Percentiles rank a stretch among this genome's conserved stretches.
Evolutionary conservation across 64 coral and sea anemone species (phyloP).

Genomic region (Cladopsammia gracilis): DNA sequence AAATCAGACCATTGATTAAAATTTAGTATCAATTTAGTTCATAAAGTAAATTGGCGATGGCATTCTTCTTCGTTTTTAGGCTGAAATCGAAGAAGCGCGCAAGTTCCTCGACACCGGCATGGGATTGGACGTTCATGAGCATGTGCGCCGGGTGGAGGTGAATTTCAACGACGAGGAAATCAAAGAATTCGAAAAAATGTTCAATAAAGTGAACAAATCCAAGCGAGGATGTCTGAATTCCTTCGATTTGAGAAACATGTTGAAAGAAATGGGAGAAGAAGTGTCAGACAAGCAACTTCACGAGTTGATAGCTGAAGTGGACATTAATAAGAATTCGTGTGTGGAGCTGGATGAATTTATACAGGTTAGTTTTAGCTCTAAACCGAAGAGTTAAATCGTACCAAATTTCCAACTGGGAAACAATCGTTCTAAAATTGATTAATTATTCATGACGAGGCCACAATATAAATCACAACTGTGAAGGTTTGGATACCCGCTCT

Average conservation of each 20-base stretch:
- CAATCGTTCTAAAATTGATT: too few relatives aligned
- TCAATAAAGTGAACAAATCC: constrained; percentile 72
- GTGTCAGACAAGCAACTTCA: constrained; percentile 74
- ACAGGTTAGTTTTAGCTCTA: constrained; percentile 55
- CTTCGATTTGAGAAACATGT: constrained; percentile 65
- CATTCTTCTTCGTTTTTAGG: not conserved
- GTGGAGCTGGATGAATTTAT: constrained; percentile 92
- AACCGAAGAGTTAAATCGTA: too few relatives aligned
- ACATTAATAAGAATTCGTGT: constrained; percentile 74
- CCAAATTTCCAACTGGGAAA: too few relatives aligned
- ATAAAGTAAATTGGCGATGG: too few relatives aligned
- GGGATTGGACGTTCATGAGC: constrained; percentile 82
- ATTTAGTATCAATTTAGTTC: too few relatives aligned
- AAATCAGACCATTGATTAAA: too few relatives aligned
- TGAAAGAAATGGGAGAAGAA: constrained; percentile 81
- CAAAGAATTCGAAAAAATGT: constrained; percentile 77
- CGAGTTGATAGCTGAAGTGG: constrained; percentile 87
- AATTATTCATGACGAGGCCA: too few relatives aligned
- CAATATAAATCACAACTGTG: too few relatives aligned
- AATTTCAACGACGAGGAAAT: constrained; percentile 84
- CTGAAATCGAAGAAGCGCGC: constrained; percentile 65
- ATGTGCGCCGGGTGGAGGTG: constrained; percentile 82
- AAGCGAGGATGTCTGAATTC: constrained; percentile 66
- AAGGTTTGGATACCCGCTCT: too few relatives aligned
- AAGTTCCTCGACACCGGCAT: constrained; percentile 75